A percentile compares a stretch with the other conserved stretches of the same genome.
Conservation (phyloP, 1,140 invertebrate species). For the Catajapyx aquilonaris region DNA sequence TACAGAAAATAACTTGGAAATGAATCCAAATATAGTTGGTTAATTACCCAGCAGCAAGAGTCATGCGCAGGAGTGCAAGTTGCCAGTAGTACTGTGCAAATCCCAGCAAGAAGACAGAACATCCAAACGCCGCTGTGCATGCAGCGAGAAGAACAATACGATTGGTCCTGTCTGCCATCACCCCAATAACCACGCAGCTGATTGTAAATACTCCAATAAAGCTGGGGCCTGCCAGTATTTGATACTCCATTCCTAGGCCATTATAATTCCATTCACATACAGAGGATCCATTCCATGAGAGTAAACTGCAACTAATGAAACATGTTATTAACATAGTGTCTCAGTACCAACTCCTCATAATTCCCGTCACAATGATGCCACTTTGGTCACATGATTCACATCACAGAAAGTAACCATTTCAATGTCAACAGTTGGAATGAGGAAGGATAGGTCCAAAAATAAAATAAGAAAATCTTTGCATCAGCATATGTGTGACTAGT, state of each 20-base stretch:
- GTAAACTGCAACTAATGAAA: no score
- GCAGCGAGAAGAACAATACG: constrained; percentile 34
- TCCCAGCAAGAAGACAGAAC: constrained; percentile 63
- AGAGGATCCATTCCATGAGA: constrained; percentile 40
- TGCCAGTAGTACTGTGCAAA: constrained; percentile 77
- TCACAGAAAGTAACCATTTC: no score
- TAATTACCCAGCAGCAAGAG: constrained; percentile 58
- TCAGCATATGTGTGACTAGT: no score
- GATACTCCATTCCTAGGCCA: constrained; percentile 74
- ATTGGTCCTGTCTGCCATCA: constrained; percentile 54
- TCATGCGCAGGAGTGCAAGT: constrained; percentile 60
- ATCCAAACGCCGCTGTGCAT: constrained; percentile 57
- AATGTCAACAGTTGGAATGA: no score
- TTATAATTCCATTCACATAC: constrained; percentile 86
- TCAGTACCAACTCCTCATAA: no score
- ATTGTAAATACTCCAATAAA: constrained; percentile 82
- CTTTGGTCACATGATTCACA: no score
- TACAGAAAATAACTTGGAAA: constrained; percentile 2
- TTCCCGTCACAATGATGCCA: no score
- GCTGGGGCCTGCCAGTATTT: constrained; percentile 72
- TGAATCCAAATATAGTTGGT: neutral
- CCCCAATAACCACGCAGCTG: constrained; percentile 61
- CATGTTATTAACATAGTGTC: no score
- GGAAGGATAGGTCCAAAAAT: no score
- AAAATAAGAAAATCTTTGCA: no score